A percentile compares a stretch with the other conserved stretches of the same genome.
Evolutionary conservation across 2,797 vertebrate genomes (phyloP).

Genomic region (Phyllotis vaccarum): DNA sequence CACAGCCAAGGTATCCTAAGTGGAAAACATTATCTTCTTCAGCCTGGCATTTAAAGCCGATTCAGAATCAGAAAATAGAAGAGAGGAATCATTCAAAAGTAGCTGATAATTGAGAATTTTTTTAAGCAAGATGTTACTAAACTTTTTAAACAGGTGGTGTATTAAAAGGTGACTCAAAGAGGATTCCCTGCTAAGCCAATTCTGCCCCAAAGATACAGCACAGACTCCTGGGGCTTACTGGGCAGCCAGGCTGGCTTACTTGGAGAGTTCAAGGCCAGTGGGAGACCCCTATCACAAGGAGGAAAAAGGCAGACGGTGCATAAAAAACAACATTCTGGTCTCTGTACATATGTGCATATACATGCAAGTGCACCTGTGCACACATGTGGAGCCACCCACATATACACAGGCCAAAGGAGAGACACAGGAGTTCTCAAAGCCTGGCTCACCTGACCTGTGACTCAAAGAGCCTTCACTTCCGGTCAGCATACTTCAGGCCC

Average conservation of each 20-base stretch:
- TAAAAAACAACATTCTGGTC: background rate
- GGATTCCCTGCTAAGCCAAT: conserved; percentile 10
- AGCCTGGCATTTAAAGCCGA: background rate
- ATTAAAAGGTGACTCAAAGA: conserved; percentile 21
- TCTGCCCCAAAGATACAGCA: background rate
- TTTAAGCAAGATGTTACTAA: background rate
- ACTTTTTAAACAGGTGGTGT: background rate
- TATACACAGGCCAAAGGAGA: background rate
- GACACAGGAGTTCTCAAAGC: background rate
- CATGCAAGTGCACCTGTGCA: background rate
- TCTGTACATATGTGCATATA: background rate
- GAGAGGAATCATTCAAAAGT: background rate
- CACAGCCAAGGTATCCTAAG: background rate
- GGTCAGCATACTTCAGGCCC: background rate
- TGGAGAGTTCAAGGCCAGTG: background rate
- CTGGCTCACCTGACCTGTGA: background rate
- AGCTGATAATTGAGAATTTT: background rate
- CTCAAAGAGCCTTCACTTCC: background rate
- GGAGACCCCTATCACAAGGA: background rate
- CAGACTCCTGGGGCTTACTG: background rate
- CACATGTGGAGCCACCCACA: background rate
- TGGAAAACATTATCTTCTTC: background rate
- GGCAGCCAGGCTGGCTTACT: background rate
- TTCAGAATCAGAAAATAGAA: background rate
- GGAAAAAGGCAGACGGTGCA: background rate